Evolutionary conservation across 2,888 invertebrate genomes (phyloP).

Genomic region (Dorcus parallelipipedus): DNA sequence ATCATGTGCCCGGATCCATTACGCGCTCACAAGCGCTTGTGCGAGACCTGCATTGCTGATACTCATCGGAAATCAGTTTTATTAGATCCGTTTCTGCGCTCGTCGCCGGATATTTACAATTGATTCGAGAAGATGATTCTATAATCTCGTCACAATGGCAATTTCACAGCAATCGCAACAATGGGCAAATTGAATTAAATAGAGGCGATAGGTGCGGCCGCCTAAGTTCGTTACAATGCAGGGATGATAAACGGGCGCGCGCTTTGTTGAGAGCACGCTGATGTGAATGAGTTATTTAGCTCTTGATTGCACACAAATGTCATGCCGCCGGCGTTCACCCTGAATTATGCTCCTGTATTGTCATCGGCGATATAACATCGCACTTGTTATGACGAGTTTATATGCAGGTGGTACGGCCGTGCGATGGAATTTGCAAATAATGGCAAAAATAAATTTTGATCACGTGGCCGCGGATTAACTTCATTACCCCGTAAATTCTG

Average conservation of each 20-base stretch:
- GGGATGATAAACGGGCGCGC: slow-evolving; percentile 36
- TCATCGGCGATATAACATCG: slow-evolving; percentile 40
- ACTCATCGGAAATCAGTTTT: slow-evolving; percentile 34
- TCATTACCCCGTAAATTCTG: slow-evolving; percentile 6
- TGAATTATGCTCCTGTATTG: slow-evolving; percentile 42
- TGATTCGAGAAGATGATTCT: slow-evolving; percentile 24
- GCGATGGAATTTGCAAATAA: slow-evolving; percentile 37
- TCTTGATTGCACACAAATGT: slow-evolving; percentile 47
- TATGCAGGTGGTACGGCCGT: slow-evolving; percentile 34
- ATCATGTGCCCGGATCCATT: slow-evolving; percentile 38
- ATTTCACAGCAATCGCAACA: not conserved
- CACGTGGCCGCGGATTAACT: slow-evolving; percentile 9
- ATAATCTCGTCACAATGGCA: slow-evolving; percentile 17
- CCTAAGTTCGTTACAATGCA: slow-evolving; percentile 22
- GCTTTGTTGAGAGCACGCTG: slow-evolving; percentile 38
- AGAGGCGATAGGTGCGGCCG: slow-evolving; percentile 22
- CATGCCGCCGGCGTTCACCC: slow-evolving; percentile 35
- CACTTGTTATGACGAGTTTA: slow-evolving; percentile 43
- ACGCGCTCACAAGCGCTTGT: slow-evolving; percentile 32
- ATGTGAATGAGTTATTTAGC: slow-evolving; percentile 47
- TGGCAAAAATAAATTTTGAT: slow-evolving; percentile 13
- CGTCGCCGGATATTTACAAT: slow-evolving; percentile 19
- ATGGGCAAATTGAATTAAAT: slow-evolving; percentile 23
- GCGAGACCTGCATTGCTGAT: slow-evolving; percentile 37
- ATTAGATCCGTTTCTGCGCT: slow-evolving; percentile 21